A percentile compares a stretch with the other conserved stretches of the same genome.
phyloP scores from a whole-genome alignment of 1,140 invertebrate genomes.

The Caenorhabditis briggsae region DNA sequence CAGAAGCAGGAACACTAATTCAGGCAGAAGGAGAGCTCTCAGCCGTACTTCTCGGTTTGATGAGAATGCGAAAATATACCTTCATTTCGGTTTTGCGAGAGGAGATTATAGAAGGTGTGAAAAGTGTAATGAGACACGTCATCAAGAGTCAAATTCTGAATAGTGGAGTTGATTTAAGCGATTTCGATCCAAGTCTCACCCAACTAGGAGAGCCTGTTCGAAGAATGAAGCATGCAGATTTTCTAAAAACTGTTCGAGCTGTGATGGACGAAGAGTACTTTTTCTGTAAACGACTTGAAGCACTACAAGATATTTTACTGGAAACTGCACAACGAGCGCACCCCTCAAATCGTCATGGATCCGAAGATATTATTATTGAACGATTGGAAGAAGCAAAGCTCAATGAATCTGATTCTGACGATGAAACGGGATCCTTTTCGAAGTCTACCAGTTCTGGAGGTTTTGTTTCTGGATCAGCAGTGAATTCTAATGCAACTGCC shows the following conservation, averaged over 20 bases:
- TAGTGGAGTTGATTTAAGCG: slow-evolving; percentile 68
- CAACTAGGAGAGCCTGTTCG: slow-evolving; percentile 83
- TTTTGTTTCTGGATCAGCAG: background rate
- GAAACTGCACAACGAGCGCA: background rate
- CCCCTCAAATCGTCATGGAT: background rate
- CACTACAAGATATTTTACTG: slow-evolving; percentile 71
- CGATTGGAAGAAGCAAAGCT: slow-evolving; percentile 17
- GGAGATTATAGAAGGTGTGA: slow-evolving; percentile 75
- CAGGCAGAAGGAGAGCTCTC: slow-evolving; percentile 73
- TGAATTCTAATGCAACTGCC: background rate
- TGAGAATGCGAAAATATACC: slow-evolving; percentile 77
- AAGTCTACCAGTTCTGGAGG: slow-evolving; percentile 11
- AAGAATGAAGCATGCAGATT: slow-evolving; percentile 84
- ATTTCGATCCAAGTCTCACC: slow-evolving; percentile 78
- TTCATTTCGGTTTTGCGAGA: slow-evolving; percentile 73
- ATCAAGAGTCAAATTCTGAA: slow-evolving; percentile 71
- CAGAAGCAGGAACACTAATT: slow-evolving; percentile 78
- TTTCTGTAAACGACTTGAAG: slow-evolving; percentile 82
- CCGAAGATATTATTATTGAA: slow-evolving; percentile 21
- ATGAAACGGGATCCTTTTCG: background rate
- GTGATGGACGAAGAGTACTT: slow-evolving; percentile 84
- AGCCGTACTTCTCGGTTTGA: slow-evolving; percentile 77
- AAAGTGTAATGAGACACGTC: slow-evolving; percentile 74
- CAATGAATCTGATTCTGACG: slow-evolving; percentile 1
- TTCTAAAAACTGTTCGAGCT: slow-evolving; percentile 85